Percentiles rank a stretch among this genome's conserved stretches.
These are phyloP conservation scores for Dichetophora obliterata DNA, from an alignment of 2,888 invertebrate genomes.

Conservation along the genomic window DNA sequence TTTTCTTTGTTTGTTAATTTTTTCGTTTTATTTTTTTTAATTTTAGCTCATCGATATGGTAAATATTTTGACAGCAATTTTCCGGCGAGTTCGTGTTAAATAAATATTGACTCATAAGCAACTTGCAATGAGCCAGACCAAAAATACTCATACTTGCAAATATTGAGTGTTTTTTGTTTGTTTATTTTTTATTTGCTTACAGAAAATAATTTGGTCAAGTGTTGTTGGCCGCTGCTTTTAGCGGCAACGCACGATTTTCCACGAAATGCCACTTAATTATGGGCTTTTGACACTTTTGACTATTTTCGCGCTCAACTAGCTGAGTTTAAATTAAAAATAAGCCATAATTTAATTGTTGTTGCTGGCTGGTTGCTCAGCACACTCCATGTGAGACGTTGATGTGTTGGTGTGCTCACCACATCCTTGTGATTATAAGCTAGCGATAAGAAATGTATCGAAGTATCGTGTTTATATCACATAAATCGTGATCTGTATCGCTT, in stretches of 20 bases:
- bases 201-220: slow-evolving; percentile 35
- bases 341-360: no score
- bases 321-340: no score
- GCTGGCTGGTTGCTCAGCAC: not conserved
- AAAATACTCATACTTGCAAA: slow-evolving; percentile 5
- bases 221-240: not conserved
- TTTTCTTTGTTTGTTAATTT: not conserved
- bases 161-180: not conserved
- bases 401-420: not conserved
- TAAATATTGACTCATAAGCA: slow-evolving; percentile 34
- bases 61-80: slow-evolving; percentile 37
- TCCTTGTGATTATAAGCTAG: not conserved
- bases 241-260: slow-evolving; percentile 28
- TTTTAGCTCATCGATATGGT: not conserved
- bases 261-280: slow-evolving; percentile 30
- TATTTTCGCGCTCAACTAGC: not conserved
- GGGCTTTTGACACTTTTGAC: slow-evolving; percentile 6
- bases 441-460: slow-evolving; percentile 31
- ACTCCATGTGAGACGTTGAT: not conserved
- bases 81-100: slow-evolving; percentile 19
- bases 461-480: slow-evolving; percentile 35
- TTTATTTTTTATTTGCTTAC: not conserved
- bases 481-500: slow-evolving; percentile 36
- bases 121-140: slow-evolving; percentile 2
- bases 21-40: not conserved